phyloP scores from a whole-genome alignment of 2,797 vertebrate species.

The Picus viridis region DNA sequence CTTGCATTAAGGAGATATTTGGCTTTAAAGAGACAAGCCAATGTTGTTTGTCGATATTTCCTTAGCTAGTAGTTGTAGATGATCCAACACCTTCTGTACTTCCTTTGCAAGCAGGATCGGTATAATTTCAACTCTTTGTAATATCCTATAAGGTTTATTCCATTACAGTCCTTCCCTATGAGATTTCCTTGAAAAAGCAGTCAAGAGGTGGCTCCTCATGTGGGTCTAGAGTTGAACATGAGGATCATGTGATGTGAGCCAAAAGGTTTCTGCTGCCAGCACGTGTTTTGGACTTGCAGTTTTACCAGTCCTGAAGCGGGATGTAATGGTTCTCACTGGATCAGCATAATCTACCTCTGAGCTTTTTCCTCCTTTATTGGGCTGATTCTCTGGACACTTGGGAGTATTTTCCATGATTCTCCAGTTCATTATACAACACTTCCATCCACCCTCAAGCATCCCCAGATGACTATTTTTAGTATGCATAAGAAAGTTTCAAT shows the following conservation, averaged over 20 bases:
- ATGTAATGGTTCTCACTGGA: rapidly evolving
- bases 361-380: background rate
- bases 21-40: background rate
- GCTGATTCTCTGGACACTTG: background rate
- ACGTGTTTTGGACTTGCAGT: background rate
- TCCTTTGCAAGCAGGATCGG: background rate
- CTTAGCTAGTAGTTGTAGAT: background rate
- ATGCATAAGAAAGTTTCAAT: background rate
- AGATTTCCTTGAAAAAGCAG: background rate
- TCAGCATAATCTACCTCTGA: background rate
- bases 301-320: background rate
- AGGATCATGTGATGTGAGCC: background rate
- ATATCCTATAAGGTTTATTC: background rate
- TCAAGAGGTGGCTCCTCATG: background rate
- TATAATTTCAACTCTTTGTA: background rate
- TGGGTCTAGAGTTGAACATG: background rate
- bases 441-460: background rate
- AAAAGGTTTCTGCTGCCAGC: background rate
- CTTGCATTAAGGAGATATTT: background rate
- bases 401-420: background rate
- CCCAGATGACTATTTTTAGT: background rate
- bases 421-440: background rate
- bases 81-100: background rate
- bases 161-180: background rate
- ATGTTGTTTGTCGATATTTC: background rate